Evolutionary conservation across 2,888 invertebrate genomes (phyloP).

Genomic region (Caenorhabditis sp.): DNA sequence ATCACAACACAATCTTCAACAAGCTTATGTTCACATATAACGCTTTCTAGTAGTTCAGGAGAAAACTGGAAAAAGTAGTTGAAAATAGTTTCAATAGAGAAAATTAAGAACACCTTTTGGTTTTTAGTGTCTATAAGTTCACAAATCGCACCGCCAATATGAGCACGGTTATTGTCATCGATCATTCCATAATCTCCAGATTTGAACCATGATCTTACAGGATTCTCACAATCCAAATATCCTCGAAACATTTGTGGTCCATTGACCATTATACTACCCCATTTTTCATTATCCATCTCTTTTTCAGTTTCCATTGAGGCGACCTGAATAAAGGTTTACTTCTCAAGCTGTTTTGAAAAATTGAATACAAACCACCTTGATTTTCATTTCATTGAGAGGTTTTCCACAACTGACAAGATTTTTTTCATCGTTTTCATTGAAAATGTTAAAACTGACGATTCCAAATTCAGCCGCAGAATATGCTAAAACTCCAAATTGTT

Average conservation of each 20-base stretch:
- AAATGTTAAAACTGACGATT: constrained; percentile 27
- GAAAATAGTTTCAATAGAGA: neutral
- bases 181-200: constrained; percentile 41
- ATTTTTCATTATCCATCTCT: constrained; percentile 21
- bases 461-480: constrained; percentile 43
- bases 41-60: constrained; percentile 23
- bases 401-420: constrained; percentile 25
- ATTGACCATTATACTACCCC: constrained; percentile 31
- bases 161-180: constrained; percentile 30
- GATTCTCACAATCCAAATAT: neutral
- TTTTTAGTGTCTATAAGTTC: constrained; percentile 17
- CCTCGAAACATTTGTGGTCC: constrained; percentile 14
- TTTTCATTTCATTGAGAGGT: constrained; percentile 25
- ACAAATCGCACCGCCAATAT: constrained; percentile 22
- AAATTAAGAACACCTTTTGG: constrained; percentile 3
- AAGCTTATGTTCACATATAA: constrained; percentile 16
- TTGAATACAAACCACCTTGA: constrained; percentile 29
- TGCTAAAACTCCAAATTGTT: no score
- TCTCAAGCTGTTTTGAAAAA: neutral
- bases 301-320: constrained; percentile 25
- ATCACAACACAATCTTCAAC: constrained; percentile 36
- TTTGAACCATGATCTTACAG: neutral
- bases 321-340: constrained; percentile 10
- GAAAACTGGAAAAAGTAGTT: constrained; percentile 31
- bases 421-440: constrained; percentile 8